phyloP scores from a whole-genome alignment of 2,888 invertebrate genomes.

The Nudaria mundana region DNA sequence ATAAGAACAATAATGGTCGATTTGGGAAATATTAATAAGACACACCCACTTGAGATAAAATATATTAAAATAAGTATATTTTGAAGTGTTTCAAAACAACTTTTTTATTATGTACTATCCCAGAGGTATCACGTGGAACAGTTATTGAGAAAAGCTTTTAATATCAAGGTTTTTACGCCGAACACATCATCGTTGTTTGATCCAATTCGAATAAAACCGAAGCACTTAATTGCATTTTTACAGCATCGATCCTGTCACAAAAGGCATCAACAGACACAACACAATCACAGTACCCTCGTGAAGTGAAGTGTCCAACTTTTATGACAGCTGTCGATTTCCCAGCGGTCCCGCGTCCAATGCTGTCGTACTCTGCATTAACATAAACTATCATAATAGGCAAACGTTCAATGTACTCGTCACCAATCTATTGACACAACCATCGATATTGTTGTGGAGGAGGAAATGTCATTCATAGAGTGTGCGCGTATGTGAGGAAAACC shows the following conservation, averaged over 20 bases:
- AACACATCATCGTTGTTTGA: neutral
- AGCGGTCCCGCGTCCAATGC: slow-evolving; percentile 12
- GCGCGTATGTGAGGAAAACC: slow-evolving; percentile 19
- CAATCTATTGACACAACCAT: slow-evolving; percentile 20
- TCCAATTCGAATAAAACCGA: slow-evolving; percentile 3
- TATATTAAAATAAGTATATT: no score
- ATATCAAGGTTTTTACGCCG: no score
- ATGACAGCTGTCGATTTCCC: slow-evolving; percentile 42
- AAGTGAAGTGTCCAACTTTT: slow-evolving; percentile 30
- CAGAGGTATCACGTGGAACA: no score
- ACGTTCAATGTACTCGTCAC: slow-evolving; percentile 7
- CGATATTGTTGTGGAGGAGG: slow-evolving; percentile 19
- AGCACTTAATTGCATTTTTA: slow-evolving; percentile 7
- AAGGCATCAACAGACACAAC: slow-evolving; percentile 2
- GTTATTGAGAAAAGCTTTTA: no score
- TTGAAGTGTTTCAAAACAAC: no score
- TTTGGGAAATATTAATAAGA: no score
- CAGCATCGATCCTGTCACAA: neutral
- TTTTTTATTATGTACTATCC: no score
- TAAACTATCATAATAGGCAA: slow-evolving; percentile 9
- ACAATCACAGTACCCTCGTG: slow-evolving; percentile 7
- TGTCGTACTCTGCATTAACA: slow-evolving; percentile 17
- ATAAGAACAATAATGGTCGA: no score
- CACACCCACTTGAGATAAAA: no score
- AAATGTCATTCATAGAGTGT: slow-evolving; percentile 16